Percentiles rank a stretch among this genome's conserved stretches.
Conservation (phyloP, 2,888 invertebrate species). For the Eledona agricola region DNA sequence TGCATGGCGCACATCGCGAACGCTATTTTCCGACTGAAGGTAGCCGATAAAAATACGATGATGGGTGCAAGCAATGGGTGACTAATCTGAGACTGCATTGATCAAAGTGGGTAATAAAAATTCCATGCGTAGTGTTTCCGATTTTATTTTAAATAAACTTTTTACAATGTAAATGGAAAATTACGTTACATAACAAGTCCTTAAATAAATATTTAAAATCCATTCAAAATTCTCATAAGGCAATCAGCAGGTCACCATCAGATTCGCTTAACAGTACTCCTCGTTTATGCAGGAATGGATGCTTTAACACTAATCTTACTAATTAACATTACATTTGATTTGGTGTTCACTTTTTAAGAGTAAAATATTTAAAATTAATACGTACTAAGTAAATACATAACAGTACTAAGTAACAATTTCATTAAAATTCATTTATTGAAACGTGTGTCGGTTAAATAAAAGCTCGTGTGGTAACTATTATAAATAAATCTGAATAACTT, state of each 20-base stretch:
- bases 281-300: constrained; percentile 34
- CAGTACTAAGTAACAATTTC: constrained; percentile 26
- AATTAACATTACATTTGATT: constrained; percentile 36
- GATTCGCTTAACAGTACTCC: constrained; percentile 43
- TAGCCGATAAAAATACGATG: constrained; percentile 30
- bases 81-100: too few species aligned
- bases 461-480: constrained; percentile 31
- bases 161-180: constrained; percentile 49
- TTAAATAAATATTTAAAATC: constrained; percentile 41
- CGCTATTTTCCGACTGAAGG: constrained; percentile 18
- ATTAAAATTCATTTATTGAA: constrained; percentile 7
- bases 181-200: constrained; percentile 38
- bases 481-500: constrained; percentile 27
- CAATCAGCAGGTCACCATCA: constrained; percentile 56
- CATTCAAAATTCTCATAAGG: constrained; percentile 55
- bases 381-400: constrained; percentile 28
- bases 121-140: not conserved
- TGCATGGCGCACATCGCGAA: constrained; percentile 7
- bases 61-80: constrained; percentile 23
- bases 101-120: not conserved
- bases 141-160: constrained; percentile 47
- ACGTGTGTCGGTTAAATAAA: constrained; percentile 33
- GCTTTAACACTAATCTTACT: constrained; percentile 29
- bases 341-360: constrained; percentile 41
- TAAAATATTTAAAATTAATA: constrained; percentile 36